Evolutionary conservation across 1,140 invertebrate species (phyloP).

Genomic region (Cepaea nemoralis): DNA sequence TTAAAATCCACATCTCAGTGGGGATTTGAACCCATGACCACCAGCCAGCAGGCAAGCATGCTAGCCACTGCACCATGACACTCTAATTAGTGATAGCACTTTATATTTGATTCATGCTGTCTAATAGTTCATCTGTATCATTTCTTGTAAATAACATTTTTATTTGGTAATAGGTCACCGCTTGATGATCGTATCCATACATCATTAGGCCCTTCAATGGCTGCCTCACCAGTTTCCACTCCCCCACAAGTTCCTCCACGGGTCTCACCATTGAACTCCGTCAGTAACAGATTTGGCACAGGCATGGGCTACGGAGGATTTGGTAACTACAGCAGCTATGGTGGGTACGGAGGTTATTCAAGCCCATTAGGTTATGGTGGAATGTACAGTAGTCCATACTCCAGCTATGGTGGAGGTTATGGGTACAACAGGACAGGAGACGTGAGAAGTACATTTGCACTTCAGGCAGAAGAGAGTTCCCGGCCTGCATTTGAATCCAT

Average conservation of each 20-base stretch:
- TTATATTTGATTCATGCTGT: too few relatives aligned
- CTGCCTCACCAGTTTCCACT: slow-evolving; percentile 31
- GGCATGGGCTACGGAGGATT: slow-evolving; percentile 33
- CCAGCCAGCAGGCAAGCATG: too few relatives aligned
- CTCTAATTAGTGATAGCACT: neutral
- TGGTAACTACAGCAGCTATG: slow-evolving; percentile 38
- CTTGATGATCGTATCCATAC: neutral
- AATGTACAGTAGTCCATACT: slow-evolving; percentile 51
- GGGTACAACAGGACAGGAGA: slow-evolving; percentile 66
- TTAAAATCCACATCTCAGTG: too few relatives aligned
- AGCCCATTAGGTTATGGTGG: slow-evolving; percentile 55
- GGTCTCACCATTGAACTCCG: slow-evolving; percentile 37
- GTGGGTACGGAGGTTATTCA: slow-evolving; percentile 50
- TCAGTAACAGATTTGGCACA: slow-evolving; percentile 29
- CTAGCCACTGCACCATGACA: too few relatives aligned
- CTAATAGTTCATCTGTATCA: neutral
- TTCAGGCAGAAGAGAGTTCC: slow-evolving; percentile 90
- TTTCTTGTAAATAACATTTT: neutral
- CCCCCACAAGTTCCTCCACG: slow-evolving; percentile 59
- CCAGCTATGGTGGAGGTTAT: slow-evolving; percentile 42
- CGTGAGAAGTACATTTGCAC: slow-evolving; percentile 76
- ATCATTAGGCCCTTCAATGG: neutral
- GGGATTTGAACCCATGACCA: too few relatives aligned
- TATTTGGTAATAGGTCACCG: neutral
- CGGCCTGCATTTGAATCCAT: slow-evolving; percentile 93